Evolutionary conservation across 2,797 vertebrate species (phyloP).

Genomic region (Gymnocypris eckloni): DNA sequence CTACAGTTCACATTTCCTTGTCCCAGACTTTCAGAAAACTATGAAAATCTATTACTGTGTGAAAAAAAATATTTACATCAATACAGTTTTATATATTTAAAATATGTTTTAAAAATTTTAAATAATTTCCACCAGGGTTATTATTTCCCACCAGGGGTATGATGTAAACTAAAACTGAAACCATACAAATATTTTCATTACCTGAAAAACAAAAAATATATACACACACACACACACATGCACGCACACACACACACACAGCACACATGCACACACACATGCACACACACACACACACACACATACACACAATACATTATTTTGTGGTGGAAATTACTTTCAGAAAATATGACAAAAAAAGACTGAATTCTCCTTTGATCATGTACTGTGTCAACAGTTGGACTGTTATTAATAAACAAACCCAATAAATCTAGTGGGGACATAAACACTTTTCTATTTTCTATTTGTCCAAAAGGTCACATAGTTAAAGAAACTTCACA

Average conservation of each 20-base stretch:
- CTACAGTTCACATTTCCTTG: neutral
- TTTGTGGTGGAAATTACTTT: neutral
- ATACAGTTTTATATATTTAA: neutral
- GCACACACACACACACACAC: too few relatives aligned
- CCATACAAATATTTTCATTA: too few relatives aligned
- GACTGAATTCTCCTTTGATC: neutral
- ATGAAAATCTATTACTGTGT: neutral
- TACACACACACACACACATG: too few relatives aligned
- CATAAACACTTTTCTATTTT: neutral
- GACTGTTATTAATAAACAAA: neutral
- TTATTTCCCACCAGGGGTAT: too few relatives aligned
- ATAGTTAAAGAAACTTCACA: neutral
- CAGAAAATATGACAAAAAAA: neutral
- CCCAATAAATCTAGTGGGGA: neutral
- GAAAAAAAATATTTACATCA: too few relatives aligned
- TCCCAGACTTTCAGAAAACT: neutral
- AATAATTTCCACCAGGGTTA: neutral
- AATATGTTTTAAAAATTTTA: neutral
- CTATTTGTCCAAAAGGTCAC: neutral
- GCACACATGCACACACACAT: too few relatives aligned
- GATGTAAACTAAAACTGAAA: too few relatives aligned
- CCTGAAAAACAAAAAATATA: too few relatives aligned
- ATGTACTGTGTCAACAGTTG: neutral
- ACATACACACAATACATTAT: neutral
- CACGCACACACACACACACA: too few relatives aligned